phyloP scores from a whole-genome alignment of 2,113 vertebrate genomes.

The Marmota flaviventris region DNA sequence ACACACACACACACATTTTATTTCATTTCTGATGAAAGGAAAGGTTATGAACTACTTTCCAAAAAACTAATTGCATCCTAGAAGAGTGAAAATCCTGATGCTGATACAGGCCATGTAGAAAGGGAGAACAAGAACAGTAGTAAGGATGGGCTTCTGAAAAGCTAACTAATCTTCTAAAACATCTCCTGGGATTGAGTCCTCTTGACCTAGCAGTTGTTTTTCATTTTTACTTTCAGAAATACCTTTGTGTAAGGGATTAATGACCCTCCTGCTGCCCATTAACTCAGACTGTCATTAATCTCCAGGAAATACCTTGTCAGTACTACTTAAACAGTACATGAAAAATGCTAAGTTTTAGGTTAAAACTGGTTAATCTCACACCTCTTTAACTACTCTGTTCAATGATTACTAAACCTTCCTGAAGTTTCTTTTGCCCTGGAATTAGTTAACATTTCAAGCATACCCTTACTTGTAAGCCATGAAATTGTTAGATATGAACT shows the following conservation, averaged over 20 bases:
- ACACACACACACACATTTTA: background rate
- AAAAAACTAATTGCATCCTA: background rate
- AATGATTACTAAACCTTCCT: slow-evolving; percentile 58
- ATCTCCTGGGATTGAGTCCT: slow-evolving; percentile 46
- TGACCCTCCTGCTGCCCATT: slow-evolving; percentile 66
- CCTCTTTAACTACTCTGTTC: slow-evolving; percentile 47
- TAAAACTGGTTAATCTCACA: slow-evolving; percentile 67
- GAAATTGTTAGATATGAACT: slow-evolving; percentile 25
- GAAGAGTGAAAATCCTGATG: background rate
- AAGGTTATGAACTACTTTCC: slow-evolving; percentile 43
- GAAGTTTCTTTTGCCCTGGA: slow-evolving; percentile 50
- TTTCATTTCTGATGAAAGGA: slow-evolving; percentile 9
- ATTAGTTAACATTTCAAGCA: slow-evolving; percentile 63
- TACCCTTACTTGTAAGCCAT: slow-evolving; percentile 26
- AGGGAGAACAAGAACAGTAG: slow-evolving; percentile 47
- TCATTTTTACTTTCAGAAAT: slow-evolving; percentile 68
- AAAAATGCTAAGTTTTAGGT: slow-evolving; percentile 47
- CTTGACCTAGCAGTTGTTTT: slow-evolving; percentile 68
- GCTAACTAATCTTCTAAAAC: slow-evolving; percentile 44
- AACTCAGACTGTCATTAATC: slow-evolving; percentile 72
- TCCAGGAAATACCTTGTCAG: slow-evolving; percentile 78
- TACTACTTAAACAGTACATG: slow-evolving; percentile 43
- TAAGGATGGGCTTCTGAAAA: slow-evolving; percentile 28
- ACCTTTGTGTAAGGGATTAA: slow-evolving; percentile 73
- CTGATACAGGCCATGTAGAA: background rate